Evolutionary conservation across 2,797 vertebrate genomes (phyloP), one percentile per base, ranked within the genome.

Genomic region (Garrulus glandarius): DNA sequence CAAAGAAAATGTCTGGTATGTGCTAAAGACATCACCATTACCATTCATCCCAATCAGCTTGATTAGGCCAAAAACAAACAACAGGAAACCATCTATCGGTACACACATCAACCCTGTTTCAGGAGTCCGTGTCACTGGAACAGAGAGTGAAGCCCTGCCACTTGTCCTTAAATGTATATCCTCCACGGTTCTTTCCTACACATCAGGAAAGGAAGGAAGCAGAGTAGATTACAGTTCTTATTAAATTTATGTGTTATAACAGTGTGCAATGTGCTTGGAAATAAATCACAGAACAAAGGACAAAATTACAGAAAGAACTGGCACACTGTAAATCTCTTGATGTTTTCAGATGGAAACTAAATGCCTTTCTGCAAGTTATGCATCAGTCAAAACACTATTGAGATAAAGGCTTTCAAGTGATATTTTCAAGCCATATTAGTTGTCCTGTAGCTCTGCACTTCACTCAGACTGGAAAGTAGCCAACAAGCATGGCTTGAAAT

Each of bases 261-360:
- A 87, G 53, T 0, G 0, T 39, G 56, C 71, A 64, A 29, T 37
- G 43, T 83, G 82, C 79, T 87, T 86, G 65, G 72, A 93, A 95
- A 95, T 94, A 94, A 92, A 97, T 94, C 87, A 89, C 61, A 93
- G 65, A 88, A 94, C 91, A 92, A 95, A 96, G 87, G 89, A 89
- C 46, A 87, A 95, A 92, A 94, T 85, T 89, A 80, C 2, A 4
- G 69, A 92, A 86, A 77, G 64, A 83, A 46, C 8, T 23, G 46
- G 57, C 56, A 50, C 17, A 10, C 57, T 71, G 82, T 84, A 92
- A 92, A 89, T 93, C 93, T 95, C 88, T 59, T 39, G 55, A 89
- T 91, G 60, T 87, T 92, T 93, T 89, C 75, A 83, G 79, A 65
- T 64, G 76, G 82, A 87, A 93, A 93, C 29, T 16, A 61, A 84